Percentiles rank a stretch among this genome's conserved stretches.
Conservation (phyloP, 2,888 invertebrate species). For the Drosophila melanosoma region DNA sequence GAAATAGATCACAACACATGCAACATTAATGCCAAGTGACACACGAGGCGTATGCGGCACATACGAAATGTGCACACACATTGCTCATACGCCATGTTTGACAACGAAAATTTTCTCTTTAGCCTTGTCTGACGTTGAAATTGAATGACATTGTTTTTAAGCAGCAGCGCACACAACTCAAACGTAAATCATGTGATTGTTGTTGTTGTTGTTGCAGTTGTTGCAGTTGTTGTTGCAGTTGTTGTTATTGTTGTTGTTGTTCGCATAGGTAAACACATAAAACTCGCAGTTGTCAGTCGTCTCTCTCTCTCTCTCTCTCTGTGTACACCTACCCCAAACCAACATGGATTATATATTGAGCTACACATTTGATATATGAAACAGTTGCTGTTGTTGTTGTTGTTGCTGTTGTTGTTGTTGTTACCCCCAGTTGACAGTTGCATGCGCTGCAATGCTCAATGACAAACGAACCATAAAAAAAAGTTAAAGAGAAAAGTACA, state of each 20-base stretch:
- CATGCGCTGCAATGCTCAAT: slow-evolving; percentile 59
- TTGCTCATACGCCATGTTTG: slow-evolving; percentile 63
- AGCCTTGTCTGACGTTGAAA: slow-evolving; percentile 59
- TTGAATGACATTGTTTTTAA: slow-evolving; percentile 66
- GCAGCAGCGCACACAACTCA: slow-evolving; percentile 46
- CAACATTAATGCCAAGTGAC: slow-evolving; percentile 33
- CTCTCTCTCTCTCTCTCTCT: neutral
- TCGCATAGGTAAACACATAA: slow-evolving; percentile 65
- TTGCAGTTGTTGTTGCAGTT: slow-evolving; percentile 3
- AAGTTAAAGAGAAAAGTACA: neutral
- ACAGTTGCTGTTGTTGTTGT: slow-evolving; percentile 35
- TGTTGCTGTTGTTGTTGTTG: slow-evolving; percentile 26
- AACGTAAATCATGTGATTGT: slow-evolving; percentile 64
- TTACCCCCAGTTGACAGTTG: slow-evolving; percentile 49
- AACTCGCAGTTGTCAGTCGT: slow-evolving; percentile 58
- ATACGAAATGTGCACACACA: slow-evolving; percentile 4
- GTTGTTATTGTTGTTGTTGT: slow-evolving; percentile 14
- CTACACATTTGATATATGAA: slow-evolving; percentile 50
- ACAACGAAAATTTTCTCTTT: slow-evolving; percentile 42
- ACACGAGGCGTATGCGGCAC: slow-evolving; percentile 23
- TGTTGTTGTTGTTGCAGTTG: slow-evolving; percentile 15
- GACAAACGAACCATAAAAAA: slow-evolving; percentile 45
- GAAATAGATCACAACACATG: neutral
- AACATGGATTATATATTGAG: slow-evolving; percentile 25
- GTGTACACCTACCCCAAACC: slow-evolving; percentile 9